Evolutionary conservation across 2,113 vertebrate species (phyloP).

Genomic region (Oostethus manadensis): DNA sequence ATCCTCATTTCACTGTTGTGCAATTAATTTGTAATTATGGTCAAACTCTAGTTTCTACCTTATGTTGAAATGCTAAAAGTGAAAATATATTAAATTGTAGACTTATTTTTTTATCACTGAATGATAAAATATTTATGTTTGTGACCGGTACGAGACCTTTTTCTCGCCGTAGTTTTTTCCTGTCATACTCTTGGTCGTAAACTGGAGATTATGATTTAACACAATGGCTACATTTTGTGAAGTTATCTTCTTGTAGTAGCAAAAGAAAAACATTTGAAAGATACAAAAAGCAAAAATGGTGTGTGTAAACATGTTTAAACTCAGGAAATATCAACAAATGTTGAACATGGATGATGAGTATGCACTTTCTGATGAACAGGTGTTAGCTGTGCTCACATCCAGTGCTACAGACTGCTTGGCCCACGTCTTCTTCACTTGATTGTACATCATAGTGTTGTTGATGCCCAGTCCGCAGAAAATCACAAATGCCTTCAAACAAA

Average conservation of each 20-base stretch:
- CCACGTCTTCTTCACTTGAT: constrained; percentile 79
- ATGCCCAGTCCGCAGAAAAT: constrained; percentile 80
- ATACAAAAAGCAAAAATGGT: too few relatives aligned
- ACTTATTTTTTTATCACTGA: too few relatives aligned
- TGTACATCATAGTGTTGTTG: constrained; percentile 83
- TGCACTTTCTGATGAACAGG: not conserved
- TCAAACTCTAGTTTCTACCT: too few relatives aligned
- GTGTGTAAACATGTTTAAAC: not conserved
- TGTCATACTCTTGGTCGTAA: not conserved
- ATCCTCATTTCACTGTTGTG: too few relatives aligned
- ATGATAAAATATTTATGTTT: too few relatives aligned
- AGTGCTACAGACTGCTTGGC: constrained; percentile 78
- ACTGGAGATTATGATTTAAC: not conserved
- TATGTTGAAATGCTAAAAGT: too few relatives aligned
- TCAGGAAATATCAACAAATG: not conserved
- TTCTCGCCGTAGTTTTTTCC: not conserved
- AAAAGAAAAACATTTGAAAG: not conserved
- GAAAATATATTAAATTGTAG: too few relatives aligned
- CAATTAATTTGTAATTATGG: too few relatives aligned
- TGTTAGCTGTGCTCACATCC: constrained; percentile 61
- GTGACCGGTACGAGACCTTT: not conserved
- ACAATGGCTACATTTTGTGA: not conserved
- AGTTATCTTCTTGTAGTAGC: not conserved
- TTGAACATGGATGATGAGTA: not conserved
- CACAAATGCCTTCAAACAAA: constrained; percentile 69